phyloP scores from a whole-genome alignment of 2,888 invertebrate genomes.

The Nowickia ferox region DNA sequence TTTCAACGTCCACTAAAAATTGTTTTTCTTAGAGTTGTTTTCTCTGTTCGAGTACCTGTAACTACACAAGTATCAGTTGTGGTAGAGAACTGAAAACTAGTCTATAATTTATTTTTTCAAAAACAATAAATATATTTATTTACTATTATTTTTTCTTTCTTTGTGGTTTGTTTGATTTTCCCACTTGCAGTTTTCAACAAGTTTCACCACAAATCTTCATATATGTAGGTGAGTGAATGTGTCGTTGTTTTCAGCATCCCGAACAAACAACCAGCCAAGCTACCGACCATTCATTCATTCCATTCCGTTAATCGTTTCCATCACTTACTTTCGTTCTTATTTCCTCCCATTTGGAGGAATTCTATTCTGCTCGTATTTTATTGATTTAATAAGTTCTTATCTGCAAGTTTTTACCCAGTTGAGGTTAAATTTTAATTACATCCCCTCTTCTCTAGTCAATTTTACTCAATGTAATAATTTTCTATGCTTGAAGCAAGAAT shows the following conservation, averaged over 20 bases:
- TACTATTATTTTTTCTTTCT: slow-evolving; percentile 2
- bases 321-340: slow-evolving; percentile 46
- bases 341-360: slow-evolving; percentile 37
- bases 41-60: slow-evolving; percentile 38
- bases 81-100: background rate
- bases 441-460: slow-evolving; percentile 60
- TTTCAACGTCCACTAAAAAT: slow-evolving; percentile 4
- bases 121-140: slow-evolving; percentile 7
- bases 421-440: slow-evolving; percentile 69
- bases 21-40: slow-evolving; percentile 14
- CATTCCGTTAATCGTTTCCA: slow-evolving; percentile 34
- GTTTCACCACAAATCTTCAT: slow-evolving; percentile 65
- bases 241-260: background rate
- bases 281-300: slow-evolving; percentile 45
- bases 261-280: background rate
- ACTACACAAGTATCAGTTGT: slow-evolving; percentile 9
- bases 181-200: slow-evolving; percentile 65
- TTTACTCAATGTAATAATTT: slow-evolving; percentile 42
- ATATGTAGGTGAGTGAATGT: slow-evolving; percentile 38
- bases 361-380: slow-evolving; percentile 31
- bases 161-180: slow-evolving; percentile 41
- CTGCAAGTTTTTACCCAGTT: slow-evolving; percentile 38
- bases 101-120: slow-evolving; percentile 29
- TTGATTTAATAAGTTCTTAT: slow-evolving; percentile 40
- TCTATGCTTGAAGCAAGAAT: background rate